Evolutionary conservation across 2,797 vertebrate species (phyloP).

Genomic region (Kryptopterus vitreolus): DNA sequence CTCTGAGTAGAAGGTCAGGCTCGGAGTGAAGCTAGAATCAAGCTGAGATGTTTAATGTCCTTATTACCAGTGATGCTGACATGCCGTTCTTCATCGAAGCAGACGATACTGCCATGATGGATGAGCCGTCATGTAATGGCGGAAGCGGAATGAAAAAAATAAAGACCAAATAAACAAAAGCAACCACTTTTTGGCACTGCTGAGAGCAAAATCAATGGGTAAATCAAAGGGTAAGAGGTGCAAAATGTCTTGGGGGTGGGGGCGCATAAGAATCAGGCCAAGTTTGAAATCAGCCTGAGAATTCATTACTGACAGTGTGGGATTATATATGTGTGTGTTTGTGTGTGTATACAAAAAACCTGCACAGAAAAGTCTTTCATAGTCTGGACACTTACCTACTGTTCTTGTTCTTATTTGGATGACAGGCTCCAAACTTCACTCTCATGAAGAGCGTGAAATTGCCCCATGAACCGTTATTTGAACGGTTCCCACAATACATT

Average conservation of each 20-base stretch:
- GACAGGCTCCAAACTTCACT: constrained; percentile 58
- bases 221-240: constrained; percentile 4
- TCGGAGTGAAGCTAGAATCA: constrained; percentile 18
- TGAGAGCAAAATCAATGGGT: constrained; percentile 56
- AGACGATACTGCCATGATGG: constrained; percentile 52
- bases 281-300: neutral
- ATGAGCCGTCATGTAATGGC: constrained; percentile 54
- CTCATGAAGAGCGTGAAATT: constrained; percentile 63
- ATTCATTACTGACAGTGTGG: neutral
- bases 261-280: neutral
- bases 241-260: neutral
- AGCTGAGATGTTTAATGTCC: constrained; percentile 62
- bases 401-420: constrained; percentile 31
- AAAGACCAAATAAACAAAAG: constrained; percentile 54
- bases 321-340: no score
- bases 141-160: constrained; percentile 34
- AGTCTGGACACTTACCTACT: constrained; percentile 29
- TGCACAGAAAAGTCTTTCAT: no score
- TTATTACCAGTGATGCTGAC: constrained; percentile 56
- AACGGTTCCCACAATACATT: constrained; percentile 49
- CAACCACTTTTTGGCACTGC: constrained; percentile 3
- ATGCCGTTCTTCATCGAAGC: constrained; percentile 45
- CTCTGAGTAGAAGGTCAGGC: constrained; percentile 56
- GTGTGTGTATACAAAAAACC: no score
- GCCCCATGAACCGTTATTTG: constrained; percentile 53